A percentile compares a stretch with the other conserved stretches of the same genome.
Evolutionary conservation across 2,888 invertebrate species (phyloP).

Genomic region (Merodon equestris): DNA sequence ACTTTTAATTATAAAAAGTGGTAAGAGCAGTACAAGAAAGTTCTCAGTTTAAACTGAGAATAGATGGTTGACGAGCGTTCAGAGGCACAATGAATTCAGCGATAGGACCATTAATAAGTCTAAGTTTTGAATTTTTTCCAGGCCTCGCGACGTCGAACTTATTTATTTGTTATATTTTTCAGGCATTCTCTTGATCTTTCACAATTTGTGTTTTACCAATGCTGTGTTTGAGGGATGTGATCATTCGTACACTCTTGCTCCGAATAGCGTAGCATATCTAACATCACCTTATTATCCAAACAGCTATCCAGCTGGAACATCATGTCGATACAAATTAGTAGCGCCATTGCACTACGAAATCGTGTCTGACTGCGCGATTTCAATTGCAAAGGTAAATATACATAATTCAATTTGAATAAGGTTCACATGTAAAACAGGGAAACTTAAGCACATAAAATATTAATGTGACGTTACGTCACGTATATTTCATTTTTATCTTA

Average conservation of each 20-base stretch:
- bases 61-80: too few species aligned
- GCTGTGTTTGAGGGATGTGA: constrained; percentile 72
- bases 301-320: constrained; percentile 73
- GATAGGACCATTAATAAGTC: too few species aligned
- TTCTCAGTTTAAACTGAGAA: too few species aligned
- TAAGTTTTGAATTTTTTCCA: too few species aligned
- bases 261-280: constrained; percentile 70
- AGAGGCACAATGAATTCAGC: too few species aligned
- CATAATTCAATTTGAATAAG: too few species aligned
- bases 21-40: too few species aligned
- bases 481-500: neutral
- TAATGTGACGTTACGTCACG: too few species aligned
- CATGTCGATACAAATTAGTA: constrained; percentile 75
- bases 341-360: constrained; percentile 74
- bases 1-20: too few species aligned
- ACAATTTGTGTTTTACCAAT: neutral
- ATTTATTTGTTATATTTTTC: neutral
- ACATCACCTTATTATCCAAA: constrained; percentile 75
- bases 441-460: too few species aligned
- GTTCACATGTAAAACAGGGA: too few species aligned
- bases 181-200: constrained; percentile 15
- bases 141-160: too few species aligned
- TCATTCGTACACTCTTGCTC: constrained; percentile 67
- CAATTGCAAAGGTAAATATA: constrained; percentile 72
- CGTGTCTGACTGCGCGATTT: constrained; percentile 71